These are phyloP conservation scores for Omphaloscelis lunosa DNA, from an alignment of 2,888 invertebrate genomes.

Conservation along the genomic window DNA sequence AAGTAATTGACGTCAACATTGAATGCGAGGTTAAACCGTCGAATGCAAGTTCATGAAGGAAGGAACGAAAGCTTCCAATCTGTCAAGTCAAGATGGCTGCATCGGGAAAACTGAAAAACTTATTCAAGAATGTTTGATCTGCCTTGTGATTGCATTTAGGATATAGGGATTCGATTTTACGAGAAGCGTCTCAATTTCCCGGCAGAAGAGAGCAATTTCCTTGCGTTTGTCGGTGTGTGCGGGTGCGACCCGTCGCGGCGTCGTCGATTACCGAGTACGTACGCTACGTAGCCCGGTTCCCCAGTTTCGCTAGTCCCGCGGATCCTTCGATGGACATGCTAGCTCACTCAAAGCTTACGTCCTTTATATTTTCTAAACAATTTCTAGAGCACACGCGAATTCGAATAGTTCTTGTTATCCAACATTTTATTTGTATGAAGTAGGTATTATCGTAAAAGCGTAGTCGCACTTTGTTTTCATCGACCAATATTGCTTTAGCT, in stretches of 20 bases:
- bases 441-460: conserved; percentile 51
- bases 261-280: conserved; percentile 56
- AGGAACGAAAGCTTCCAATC: conserved; percentile 12
- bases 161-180: conserved; percentile 77
- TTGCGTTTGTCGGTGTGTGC: conserved; percentile 79
- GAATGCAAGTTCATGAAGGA: conserved; percentile 5
- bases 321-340: conserved; percentile 58
- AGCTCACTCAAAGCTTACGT: conserved; percentile 51
- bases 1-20: conserved; percentile 6
- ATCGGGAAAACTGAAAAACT: conserved; percentile 59
- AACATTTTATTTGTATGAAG: conserved; percentile 59
- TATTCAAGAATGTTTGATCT: conserved; percentile 68
- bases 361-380: conserved; percentile 57
- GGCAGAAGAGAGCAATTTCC: conserved; percentile 84
- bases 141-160: conserved; percentile 71
- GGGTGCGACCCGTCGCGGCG: conserved; percentile 48
- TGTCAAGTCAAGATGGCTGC: conserved; percentile 55
- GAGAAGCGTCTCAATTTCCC: conserved; percentile 86
- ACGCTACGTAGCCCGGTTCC: conserved; percentile 28
- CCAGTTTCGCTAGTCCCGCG: conserved; percentile 44
- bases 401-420: conserved; percentile 56
- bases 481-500: conserved; percentile 35
- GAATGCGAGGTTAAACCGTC: conserved; percentile 1
- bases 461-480: conserved; percentile 47
- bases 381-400: conserved; percentile 45